Evolutionary conservation across 1,140 invertebrate genomes (phyloP).

Genomic region (Drosophila eugracilis): DNA sequence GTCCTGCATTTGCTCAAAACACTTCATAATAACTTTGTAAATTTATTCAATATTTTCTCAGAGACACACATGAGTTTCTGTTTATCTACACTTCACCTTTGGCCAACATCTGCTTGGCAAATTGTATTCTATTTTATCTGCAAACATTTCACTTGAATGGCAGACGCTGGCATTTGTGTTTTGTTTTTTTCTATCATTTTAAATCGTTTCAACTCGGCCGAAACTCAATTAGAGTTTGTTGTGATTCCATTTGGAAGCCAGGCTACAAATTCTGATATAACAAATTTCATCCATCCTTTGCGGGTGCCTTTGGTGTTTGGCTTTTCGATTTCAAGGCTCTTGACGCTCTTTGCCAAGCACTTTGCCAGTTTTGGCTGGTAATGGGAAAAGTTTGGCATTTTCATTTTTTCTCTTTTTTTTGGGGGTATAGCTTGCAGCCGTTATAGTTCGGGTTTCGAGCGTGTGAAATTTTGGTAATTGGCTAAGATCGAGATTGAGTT

Average conservation of each 20-base stretch:
- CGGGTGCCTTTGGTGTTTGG: conserved; percentile 22
- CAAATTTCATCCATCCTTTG: conserved; percentile 37
- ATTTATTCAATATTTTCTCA: conserved; percentile 29
- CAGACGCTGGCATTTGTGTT: not conserved
- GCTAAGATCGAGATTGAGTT: conserved; percentile 23
- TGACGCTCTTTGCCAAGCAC: conserved; percentile 33
- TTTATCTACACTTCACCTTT: conserved; percentile 31
- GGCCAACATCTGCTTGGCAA: conserved; percentile 27
- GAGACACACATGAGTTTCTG: conserved; percentile 2
- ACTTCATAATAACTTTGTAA: not conserved
- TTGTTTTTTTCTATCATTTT: conserved; percentile 49
- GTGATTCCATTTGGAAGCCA: conserved; percentile 64
- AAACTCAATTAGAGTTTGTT: conserved; percentile 80
- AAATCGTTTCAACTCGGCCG: conserved; percentile 51
- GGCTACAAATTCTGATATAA: conserved; percentile 45
- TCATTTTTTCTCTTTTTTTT: conserved; percentile 2
- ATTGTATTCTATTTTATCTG: conserved; percentile 40
- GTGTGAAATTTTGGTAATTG: conserved; percentile 68
- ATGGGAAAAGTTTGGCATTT: conserved; percentile 70
- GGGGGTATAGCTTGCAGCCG: too few relatives aligned
- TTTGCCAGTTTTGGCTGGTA: conserved; percentile 55
- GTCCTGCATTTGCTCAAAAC: not conserved
- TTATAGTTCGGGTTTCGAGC: conserved; percentile 45
- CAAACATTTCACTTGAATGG: conserved; percentile 17
- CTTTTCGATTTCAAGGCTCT: conserved; percentile 49